phyloP scores from a whole-genome alignment of 2,888 invertebrate genomes.

The Teleiodes luculella region DNA sequence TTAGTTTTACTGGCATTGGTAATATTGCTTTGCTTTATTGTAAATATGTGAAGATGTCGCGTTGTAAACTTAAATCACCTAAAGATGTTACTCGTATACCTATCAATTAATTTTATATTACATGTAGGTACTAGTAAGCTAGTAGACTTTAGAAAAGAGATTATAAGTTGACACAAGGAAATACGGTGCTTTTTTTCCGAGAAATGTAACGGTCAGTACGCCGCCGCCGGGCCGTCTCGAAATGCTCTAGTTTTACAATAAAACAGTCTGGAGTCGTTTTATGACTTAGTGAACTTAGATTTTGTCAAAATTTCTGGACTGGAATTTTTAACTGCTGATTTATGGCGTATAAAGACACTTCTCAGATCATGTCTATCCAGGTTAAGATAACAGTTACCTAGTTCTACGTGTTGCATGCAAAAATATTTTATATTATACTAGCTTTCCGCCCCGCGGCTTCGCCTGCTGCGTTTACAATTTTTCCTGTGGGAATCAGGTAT shows the following conservation, averaged over 20 bases:
- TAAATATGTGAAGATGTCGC: too few relatives aligned
- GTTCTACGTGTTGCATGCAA: conserved; percentile 10
- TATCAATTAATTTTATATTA: too few relatives aligned
- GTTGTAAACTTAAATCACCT: too few relatives aligned
- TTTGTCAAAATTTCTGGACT: conserved; percentile 43
- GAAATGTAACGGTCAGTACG: conserved; percentile 57
- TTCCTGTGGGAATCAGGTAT: too few relatives aligned
- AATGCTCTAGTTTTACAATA: conserved; percentile 60
- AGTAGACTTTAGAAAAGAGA: too few relatives aligned
- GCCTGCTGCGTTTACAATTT: too few relatives aligned
- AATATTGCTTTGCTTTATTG: too few relatives aligned
- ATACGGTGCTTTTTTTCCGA: conserved; percentile 42
- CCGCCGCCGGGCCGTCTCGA: conserved; percentile 40
- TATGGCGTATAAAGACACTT: conserved; percentile 21
- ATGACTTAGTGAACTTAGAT: conserved; percentile 52
- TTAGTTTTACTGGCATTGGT: too few relatives aligned
- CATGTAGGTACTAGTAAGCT: too few relatives aligned
- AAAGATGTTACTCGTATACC: too few relatives aligned
- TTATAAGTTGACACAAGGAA: too few relatives aligned
- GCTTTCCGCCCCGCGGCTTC: too few relatives aligned
- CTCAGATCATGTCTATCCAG: conserved; percentile 1
- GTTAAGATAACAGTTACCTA: not conserved
- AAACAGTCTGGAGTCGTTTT: conserved; percentile 43
- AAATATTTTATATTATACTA: not conserved
- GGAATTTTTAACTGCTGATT: conserved; percentile 32